Percentiles rank a stretch among this genome's conserved stretches.
Conservation (phyloP, 2,113 vertebrate genomes). For the Proterorhinus semilunaris region DNA sequence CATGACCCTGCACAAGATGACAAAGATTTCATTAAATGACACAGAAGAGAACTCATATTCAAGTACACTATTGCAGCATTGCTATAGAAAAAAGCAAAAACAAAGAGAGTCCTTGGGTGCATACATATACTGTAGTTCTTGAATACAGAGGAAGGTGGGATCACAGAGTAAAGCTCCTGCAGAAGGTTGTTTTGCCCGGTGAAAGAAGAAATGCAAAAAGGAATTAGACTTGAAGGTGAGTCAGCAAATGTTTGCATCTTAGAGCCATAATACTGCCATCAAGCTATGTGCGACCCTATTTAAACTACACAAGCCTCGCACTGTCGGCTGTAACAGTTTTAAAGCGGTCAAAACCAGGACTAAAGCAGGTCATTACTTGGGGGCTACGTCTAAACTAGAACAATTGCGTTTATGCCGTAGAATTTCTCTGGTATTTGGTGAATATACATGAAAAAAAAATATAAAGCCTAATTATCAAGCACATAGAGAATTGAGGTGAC, state of each 20-base stretch:
- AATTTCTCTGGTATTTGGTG: too few relatives aligned
- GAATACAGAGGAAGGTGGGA: conserved; percentile 20
- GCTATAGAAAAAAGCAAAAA: conserved; percentile 29
- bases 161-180: conserved; percentile 20
- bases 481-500: too few relatives aligned
- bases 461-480: too few relatives aligned
- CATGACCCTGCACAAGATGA: background rate
- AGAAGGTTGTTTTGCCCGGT: background rate
- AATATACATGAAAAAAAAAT: too few relatives aligned
- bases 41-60: background rate
- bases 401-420: too few relatives aligned
- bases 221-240: conserved; percentile 9
- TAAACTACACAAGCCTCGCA: conserved; percentile 9
- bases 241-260: conserved; percentile 12
- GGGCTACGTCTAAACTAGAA: too few relatives aligned
- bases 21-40: conserved; percentile 6
- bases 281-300: conserved; percentile 20
- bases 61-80: conserved; percentile 21
- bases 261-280: background rate
- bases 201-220: background rate
- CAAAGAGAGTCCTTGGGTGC: conserved; percentile 42
- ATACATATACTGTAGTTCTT: conserved; percentile 6
- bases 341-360: too few relatives aligned
- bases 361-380: too few relatives aligned
- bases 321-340: conserved; percentile 1